A percentile compares a stretch with the other conserved stretches of the same genome.
Evolutionary conservation across 2,888 invertebrate genomes (phyloP).

Genomic region (Conchocele bisecta): DNA sequence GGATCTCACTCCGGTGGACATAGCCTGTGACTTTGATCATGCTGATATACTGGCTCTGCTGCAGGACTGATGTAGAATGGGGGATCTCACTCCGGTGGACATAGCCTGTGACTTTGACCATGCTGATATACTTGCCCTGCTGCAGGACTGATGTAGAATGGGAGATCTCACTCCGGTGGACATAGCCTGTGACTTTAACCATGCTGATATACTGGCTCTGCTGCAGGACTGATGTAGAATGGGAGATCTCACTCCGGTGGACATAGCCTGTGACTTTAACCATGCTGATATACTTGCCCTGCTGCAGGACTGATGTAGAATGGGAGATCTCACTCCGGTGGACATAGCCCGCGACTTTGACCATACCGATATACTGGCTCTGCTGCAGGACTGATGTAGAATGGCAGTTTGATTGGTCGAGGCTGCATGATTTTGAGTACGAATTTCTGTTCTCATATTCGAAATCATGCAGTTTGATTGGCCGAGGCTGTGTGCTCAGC

Average conservation of each 20-base stretch:
- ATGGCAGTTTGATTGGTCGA: no score
- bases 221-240: no score
- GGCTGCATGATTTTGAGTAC: no score
- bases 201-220: constrained; percentile 66
- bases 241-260: constrained; percentile 73
- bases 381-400: no score
- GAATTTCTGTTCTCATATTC: no score
- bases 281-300: constrained; percentile 69
- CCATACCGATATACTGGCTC: constrained; percentile 67
- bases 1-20: constrained; percentile 69
- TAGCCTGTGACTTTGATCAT: constrained; percentile 79
- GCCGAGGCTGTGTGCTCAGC: no score
- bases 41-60: constrained; percentile 65
- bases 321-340: constrained; percentile 73
- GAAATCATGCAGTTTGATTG: no score
- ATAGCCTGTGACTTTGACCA: constrained; percentile 80
- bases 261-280: constrained; percentile 79
- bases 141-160: no score
- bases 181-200: constrained; percentile 79
- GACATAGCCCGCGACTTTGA: constrained; percentile 80
- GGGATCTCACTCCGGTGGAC: constrained; percentile 70
- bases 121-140: constrained; percentile 63
- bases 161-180: constrained; percentile 72
- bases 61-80: no score
- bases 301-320: no score